A percentile compares a stretch with the other conserved stretches of the same genome.
Evolutionary conservation across 2,888 invertebrate genomes (phyloP).

Genomic region (Timema podura): DNA sequence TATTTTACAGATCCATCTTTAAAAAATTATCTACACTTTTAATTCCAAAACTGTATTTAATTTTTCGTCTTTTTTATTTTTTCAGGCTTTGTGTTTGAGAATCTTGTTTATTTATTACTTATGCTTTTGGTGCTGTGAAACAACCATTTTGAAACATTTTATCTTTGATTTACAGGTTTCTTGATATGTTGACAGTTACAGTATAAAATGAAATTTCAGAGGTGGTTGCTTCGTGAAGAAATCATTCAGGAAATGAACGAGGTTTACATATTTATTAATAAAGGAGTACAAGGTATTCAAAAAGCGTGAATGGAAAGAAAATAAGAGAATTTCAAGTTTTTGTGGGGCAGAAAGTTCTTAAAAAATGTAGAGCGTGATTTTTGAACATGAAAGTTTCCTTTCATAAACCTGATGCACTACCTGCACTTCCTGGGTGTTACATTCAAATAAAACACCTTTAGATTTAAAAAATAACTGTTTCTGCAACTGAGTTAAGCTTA

Average conservation of each 20-base stretch:
- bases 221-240: constrained; percentile 10
- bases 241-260: background rate
- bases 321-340: background rate
- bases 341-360: constrained; percentile 1
- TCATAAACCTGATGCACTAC: background rate
- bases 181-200: constrained; percentile 1
- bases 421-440: constrained; percentile 5
- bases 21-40: too few relatives aligned
- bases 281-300: constrained; percentile 8
- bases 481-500: constrained; percentile 6
- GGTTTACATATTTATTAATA: background rate
- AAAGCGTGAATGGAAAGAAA: constrained; percentile 1
- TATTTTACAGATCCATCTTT: too few relatives aligned
- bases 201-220: background rate
- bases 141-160: too few relatives aligned
- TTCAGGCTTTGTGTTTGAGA: too few relatives aligned
- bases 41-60: too few relatives aligned
- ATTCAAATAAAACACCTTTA: background rate
- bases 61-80: too few relatives aligned
- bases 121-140: too few relatives aligned
- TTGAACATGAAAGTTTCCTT: constrained; percentile 6
- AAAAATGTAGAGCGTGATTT: constrained; percentile 2
- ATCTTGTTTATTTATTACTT: too few relatives aligned
- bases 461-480: constrained; percentile 14
- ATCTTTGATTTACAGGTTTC: too few relatives aligned